phyloP scores from a whole-genome alignment of 2,113 vertebrate genomes.

The Scomber scombrus region DNA sequence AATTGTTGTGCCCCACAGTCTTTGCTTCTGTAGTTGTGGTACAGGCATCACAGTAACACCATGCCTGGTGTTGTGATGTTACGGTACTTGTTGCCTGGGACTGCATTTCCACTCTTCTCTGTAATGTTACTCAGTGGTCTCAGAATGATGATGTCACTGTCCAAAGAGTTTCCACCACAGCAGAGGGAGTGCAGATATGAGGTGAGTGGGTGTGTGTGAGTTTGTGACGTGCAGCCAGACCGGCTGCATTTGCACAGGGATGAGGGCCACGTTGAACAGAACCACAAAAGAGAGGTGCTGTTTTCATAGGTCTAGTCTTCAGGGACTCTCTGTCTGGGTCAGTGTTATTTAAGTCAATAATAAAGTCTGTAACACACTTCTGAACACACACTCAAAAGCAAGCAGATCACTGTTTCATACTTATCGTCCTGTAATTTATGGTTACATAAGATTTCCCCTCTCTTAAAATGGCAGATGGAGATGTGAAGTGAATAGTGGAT shows the following conservation, averaged over 20 bases:
- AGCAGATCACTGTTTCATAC: conserved; percentile 23
- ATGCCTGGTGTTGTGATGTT: conserved; percentile 42
- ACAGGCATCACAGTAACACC: conserved; percentile 22
- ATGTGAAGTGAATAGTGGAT: not conserved
- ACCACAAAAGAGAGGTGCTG: conserved; percentile 65
- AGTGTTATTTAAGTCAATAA: conserved; percentile 68
- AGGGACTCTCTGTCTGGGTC: conserved; percentile 68
- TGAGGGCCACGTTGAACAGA: conserved; percentile 37
- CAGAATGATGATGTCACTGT: conserved; percentile 68
- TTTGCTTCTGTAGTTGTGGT: conserved; percentile 8
- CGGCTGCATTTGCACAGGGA: conserved; percentile 57
- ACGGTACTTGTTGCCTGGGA: conserved; percentile 8
- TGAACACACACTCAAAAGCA: conserved; percentile 2
- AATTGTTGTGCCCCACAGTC: not conserved
- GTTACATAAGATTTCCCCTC: conserved; percentile 1
- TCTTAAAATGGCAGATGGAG: not conserved
- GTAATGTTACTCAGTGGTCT: conserved; percentile 53
- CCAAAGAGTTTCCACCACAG: conserved; percentile 67
- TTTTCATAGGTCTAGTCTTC: conserved; percentile 60
- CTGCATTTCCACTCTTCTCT: conserved; percentile 54
- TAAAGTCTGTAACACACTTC: conserved; percentile 15
- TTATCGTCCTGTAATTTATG: not conserved
- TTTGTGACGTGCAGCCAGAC: conserved; percentile 27
- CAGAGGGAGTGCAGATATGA: conserved; percentile 45
- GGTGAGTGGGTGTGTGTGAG: conserved; percentile 10